These are phyloP conservation scores for Portunus trituberculatus DNA, from an alignment of 1,140 invertebrate species.

Conservation along the genomic window DNA sequence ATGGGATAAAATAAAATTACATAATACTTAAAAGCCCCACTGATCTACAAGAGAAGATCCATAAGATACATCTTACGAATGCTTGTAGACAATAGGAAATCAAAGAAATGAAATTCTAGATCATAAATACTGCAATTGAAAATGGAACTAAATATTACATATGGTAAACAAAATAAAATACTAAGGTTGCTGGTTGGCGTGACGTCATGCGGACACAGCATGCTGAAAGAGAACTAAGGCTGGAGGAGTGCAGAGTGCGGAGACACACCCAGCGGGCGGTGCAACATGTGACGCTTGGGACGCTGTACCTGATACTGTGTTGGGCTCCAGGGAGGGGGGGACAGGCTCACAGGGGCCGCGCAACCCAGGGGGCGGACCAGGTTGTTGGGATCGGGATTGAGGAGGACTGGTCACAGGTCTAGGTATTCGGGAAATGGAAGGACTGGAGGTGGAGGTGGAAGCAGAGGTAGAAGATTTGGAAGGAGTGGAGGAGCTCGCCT, in stretches of 20 bases:
- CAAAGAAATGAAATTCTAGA: conserved; percentile 67
- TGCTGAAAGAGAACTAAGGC: conserved; percentile 73
- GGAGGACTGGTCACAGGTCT: conserved; percentile 73
- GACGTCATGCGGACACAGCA: conserved; percentile 75
- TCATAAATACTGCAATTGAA: conserved; percentile 66
- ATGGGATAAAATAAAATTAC: conserved; percentile 61
- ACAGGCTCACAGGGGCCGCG: conserved; percentile 74
- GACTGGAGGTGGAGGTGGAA: conserved; percentile 50
- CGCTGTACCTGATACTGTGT: conserved; percentile 77
- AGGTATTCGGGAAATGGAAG: conserved; percentile 70
- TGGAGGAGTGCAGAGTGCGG: conserved; percentile 70
- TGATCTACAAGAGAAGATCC: conserved; percentile 64
- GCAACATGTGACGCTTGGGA: conserved; percentile 73
- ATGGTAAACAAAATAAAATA: conserved; percentile 68
- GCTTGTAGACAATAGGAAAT: conserved; percentile 63
- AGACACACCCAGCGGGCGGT: conserved; percentile 70
- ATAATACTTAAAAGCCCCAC: conserved; percentile 65
- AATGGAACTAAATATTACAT: conserved; percentile 66
- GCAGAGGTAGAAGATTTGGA: conserved; percentile 35
- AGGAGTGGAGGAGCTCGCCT: conserved; percentile 28
- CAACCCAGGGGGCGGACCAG: conserved; percentile 76
- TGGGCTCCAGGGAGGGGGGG: conserved; percentile 77
- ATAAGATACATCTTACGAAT: conserved; percentile 60
- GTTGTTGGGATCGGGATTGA: conserved; percentile 59
- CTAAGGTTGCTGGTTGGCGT: conserved; percentile 72